Evolutionary conservation across 2,888 invertebrate species (phyloP), one percentile per base, ranked within the genome.

Genomic region (Tipula helvola): DNA sequence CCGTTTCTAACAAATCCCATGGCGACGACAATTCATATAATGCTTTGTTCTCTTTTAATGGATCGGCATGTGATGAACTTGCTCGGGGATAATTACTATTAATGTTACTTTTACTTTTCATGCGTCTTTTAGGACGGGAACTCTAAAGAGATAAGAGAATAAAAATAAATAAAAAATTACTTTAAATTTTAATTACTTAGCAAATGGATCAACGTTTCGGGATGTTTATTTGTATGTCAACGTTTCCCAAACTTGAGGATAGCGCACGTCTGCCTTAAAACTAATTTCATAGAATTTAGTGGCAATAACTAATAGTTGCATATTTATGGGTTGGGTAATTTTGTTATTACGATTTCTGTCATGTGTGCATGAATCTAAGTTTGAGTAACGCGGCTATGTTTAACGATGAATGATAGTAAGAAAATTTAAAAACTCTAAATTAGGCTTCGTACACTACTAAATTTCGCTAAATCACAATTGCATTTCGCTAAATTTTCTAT

Each of bases 31-130:
- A 28, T 28, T 87, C 85, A 42, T 87, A 87, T 8, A 87, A 28
- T 36, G 57, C 85, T 87, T 88, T 88, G 44, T 88, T 88, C 84
- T 88, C 87, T 86, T 87, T 87, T 47, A 47, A 13, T 28, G 47
- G 86, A 4, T 18, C 47, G 28, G 3, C 86, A 39, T 85, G 85
- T 41, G 85, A 16, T 85, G 85, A 85, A 85, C 41, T 85, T 85
- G 36, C 8, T 5, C 85, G 36, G 10, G 85, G 41, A 41, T 41
- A 83, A 10, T 83, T 83, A 85, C 85, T 44, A 52, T 8, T 52
- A 85, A 85, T 39, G n/a, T 36, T 41, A 85, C 84, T 85, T 36
- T 85, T 39, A 3, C 1, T 41, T 41, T 85, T 85, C 42, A 44
- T 42, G 42, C 85, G 85, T 85, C 85, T 85, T 52, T 52, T 52